These are phyloP conservation scores for Paratilapia polleni DNA, from an alignment of 2,113 vertebrate species.

Conservation along the genomic window DNA sequence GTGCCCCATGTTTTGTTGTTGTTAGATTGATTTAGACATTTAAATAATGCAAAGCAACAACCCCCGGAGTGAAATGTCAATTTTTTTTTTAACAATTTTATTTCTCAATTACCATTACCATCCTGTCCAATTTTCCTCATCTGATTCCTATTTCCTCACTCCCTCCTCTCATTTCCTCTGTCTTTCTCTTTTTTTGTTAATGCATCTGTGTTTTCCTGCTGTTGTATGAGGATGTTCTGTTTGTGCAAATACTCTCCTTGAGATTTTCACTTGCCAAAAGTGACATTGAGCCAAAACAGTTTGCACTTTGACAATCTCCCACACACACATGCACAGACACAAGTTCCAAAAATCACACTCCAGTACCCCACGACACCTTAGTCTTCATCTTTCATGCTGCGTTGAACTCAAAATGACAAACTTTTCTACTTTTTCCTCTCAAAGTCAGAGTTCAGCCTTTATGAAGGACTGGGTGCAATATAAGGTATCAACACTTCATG, in stretches of 20 bases:
- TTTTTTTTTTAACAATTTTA: background rate
- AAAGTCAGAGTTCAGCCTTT: slow-evolving; percentile 21
- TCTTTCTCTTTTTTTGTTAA: background rate
- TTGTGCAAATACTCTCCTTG: background rate
- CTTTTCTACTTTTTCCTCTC: slow-evolving; percentile 12
- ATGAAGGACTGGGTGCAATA: background rate
- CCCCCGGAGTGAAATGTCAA: background rate
- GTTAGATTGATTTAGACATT: slow-evolving; percentile 5
- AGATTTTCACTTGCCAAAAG: background rate
- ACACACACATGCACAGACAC: background rate
- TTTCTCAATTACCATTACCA: background rate
- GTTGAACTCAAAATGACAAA: slow-evolving; percentile 28
- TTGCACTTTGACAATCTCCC: background rate
- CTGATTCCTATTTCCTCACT: background rate
- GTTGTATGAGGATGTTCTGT: background rate
- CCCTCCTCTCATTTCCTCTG: background rate
- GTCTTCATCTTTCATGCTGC: slow-evolving; percentile 13
- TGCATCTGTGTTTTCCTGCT: background rate
- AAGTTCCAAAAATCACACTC: background rate
- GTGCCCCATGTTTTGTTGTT: background rate
- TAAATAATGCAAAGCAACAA: slow-evolving; percentile 16
- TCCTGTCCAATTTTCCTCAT: background rate
- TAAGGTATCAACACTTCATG: background rate
- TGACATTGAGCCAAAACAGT: background rate
- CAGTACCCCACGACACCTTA: background rate